A percentile compares a stretch with the other conserved stretches of the same genome.
phyloP scores from a whole-genome alignment of 2,888 invertebrate genomes.

The Meloe dianella region DNA sequence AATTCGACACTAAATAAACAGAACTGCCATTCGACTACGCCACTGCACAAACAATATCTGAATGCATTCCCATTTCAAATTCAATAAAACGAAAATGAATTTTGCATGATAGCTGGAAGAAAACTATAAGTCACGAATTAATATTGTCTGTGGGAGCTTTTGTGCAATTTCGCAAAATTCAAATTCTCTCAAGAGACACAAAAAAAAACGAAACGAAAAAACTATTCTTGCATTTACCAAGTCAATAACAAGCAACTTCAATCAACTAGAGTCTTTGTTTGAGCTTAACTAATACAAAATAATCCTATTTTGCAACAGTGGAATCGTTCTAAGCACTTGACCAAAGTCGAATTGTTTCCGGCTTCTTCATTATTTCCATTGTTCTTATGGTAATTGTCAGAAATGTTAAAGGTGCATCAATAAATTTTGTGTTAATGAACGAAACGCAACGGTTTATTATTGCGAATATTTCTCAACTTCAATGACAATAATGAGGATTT shows the following conservation, averaged over 20 bases:
- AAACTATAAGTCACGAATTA: neutral
- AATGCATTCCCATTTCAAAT: constrained; percentile 1
- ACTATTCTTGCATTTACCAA: constrained; percentile 24
- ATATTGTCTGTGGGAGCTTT: neutral
- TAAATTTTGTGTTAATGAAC: neutral
- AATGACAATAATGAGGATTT: neutral
- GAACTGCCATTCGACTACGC: too few relatives aligned
- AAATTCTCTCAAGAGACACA: constrained; percentile 9
- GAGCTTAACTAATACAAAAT: too few relatives aligned
- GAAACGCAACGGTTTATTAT: neutral
- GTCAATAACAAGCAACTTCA: constrained; percentile 7
- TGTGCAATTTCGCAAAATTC: neutral
- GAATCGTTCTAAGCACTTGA: neutral
- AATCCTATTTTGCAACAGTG: constrained; percentile 14
- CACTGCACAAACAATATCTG: too few relatives aligned
- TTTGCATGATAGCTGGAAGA: constrained; percentile 7
- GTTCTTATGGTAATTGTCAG: neutral
- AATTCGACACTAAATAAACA: too few relatives aligned
- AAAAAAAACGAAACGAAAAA: constrained; percentile 34
- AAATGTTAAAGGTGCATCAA: neutral
- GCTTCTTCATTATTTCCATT: neutral
- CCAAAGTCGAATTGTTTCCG: neutral
- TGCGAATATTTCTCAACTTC: neutral
- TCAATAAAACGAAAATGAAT: constrained; percentile 11
- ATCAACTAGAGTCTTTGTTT: too few relatives aligned